Percentiles rank a stretch among this genome's conserved stretches.
Conservation (phyloP, 2,888 invertebrate genomes). For the Nomada ferruginata region DNA sequence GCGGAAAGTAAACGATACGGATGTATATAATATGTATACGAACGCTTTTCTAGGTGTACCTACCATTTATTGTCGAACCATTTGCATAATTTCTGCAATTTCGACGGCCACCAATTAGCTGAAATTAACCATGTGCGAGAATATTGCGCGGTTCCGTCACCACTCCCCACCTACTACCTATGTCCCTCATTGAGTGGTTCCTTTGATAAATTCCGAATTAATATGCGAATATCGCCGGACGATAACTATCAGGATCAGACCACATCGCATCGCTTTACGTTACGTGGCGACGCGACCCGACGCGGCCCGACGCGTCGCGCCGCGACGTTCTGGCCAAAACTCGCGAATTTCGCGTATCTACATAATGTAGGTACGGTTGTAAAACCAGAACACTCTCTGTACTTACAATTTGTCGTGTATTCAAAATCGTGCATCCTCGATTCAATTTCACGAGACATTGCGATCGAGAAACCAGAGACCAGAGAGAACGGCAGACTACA, state of each 20-base stretch:
- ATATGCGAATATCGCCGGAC: constrained; percentile 17
- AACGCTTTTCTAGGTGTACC: constrained; percentile 8
- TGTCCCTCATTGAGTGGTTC: constrained; percentile 37
- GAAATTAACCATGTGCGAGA: constrained; percentile 61
- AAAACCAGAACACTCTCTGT: no score
- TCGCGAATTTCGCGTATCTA: no score
- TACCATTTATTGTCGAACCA: constrained; percentile 19
- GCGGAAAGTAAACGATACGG: background rate
- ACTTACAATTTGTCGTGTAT: no score
- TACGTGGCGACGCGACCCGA: background rate
- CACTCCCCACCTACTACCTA: constrained; percentile 39
- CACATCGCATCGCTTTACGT: background rate
- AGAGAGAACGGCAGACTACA: background rate
- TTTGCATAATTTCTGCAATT: constrained; percentile 61
- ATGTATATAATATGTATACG: no score
- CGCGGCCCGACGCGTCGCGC: no score
- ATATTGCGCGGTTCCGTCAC: constrained; percentile 31
- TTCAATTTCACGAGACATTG: no score
- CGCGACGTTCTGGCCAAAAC: no score
- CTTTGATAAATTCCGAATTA: constrained; percentile 63
- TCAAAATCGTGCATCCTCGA: no score
- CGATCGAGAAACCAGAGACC: no score
- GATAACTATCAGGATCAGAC: background rate
- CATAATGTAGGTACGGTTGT: no score
- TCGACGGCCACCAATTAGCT: constrained; percentile 66